phyloP scores from a whole-genome alignment of 2,888 invertebrate species.

The Tolmerus cingulatus region DNA sequence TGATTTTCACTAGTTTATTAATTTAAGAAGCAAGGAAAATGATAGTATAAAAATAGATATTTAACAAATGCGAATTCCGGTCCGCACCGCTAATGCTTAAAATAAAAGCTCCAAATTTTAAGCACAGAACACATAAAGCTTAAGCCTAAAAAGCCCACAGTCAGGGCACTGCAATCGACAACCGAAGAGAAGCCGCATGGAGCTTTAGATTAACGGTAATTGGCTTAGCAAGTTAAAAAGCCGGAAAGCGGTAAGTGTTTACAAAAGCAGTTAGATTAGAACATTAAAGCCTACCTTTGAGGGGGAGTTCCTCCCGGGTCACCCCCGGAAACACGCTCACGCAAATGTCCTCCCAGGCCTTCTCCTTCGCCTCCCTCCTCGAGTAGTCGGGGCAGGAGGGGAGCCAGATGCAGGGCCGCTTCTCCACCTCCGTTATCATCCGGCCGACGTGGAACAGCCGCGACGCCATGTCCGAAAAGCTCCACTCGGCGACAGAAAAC shows the following conservation, averaged over 20 bases:
- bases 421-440: neutral
- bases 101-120: too few relatives aligned
- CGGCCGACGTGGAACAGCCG: neutral
- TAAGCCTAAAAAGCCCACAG: neutral
- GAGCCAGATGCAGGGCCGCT: constrained; percentile 3
- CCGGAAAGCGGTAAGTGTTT: neutral
- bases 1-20: too few relatives aligned
- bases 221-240: too few relatives aligned
- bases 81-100: too few relatives aligned
- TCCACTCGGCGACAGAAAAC: neutral
- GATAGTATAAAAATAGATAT: too few relatives aligned
- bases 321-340: neutral
- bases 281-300: neutral
- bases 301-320: neutral
- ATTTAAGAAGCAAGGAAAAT: too few relatives aligned
- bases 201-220: neutral
- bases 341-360: constrained; percentile 26
- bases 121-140: neutral
- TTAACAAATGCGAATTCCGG: too few relatives aligned
- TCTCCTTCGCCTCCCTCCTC: neutral
- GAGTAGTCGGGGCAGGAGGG: neutral
- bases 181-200: neutral
- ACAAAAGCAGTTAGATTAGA: neutral
- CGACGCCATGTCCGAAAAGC: neutral
- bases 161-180: neutral